Evolutionary conservation across 2,888 invertebrate species (phyloP), one percentile per base, ranked within the genome.

Genomic region (Lycia hirtaria): DNA sequence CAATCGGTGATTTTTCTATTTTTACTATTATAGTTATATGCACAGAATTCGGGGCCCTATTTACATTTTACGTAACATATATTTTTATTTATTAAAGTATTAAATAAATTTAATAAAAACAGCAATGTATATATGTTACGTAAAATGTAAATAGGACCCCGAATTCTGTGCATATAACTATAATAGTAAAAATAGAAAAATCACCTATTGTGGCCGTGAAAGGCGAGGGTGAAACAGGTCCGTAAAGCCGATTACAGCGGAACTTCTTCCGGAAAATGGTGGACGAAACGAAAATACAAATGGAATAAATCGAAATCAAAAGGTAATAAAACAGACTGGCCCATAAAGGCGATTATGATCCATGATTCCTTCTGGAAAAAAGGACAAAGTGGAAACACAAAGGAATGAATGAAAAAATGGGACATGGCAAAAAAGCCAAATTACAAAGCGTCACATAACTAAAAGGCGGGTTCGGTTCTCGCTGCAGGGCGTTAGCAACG

Each of bases 271-370:
- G 6, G 35, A 35, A 20, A 24, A 35, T n/a, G 24, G 10, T 10
- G 24, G 35, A 17, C 47, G 37, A 24, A 43, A 37, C 37, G 14
- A 28, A 20, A 26, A 41, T 32, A 44, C 43, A 33, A 44, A 28
- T n/a, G 38, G 9, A 30, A 50, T 28, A 30, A 30, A 50, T 32
- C 30, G 40, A 14, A 40, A 22, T 12, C 20, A 40, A 38, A 19
- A 49, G 14, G 49, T 14, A 28, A 45, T 28, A 26, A 24, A 14
- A 19, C 40, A 17, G 35, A 41, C 32, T 5, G 26, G 24, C 24
- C 22, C 24, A 19, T 19, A 45, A 20, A 38, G 32, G 38, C 45
- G 45, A 47, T 53, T 53, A 47, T 37, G 37, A 45, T 37, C 22
- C 17, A 5, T 14, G 28, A 30, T 9, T 47, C 52, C 26, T 37